Evolutionary conservation across 2,888 invertebrate genomes (phyloP).

Genomic region (Napeogenes inachia): DNA sequence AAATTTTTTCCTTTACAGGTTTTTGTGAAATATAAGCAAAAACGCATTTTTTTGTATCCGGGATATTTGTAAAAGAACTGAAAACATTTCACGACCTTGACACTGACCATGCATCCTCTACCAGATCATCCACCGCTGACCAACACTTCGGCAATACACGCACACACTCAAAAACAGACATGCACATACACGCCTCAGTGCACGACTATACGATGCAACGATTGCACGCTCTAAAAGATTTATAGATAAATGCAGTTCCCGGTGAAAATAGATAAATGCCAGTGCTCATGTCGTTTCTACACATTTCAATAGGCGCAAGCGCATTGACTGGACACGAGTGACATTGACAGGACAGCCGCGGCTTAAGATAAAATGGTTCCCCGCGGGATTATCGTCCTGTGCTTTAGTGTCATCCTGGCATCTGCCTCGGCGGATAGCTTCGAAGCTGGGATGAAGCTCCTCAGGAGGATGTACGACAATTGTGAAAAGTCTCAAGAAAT

Average conservation of each 20-base stretch:
- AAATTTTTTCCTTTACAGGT: too few species aligned
- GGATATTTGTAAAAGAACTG: conserved; percentile 35
- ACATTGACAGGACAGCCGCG: conserved; percentile 48
- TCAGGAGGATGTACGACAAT: conserved; percentile 77
- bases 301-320: conserved; percentile 73
- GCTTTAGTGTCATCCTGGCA: conserved; percentile 52
- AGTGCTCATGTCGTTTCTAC: conserved; percentile 69
- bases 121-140: conserved; percentile 43
- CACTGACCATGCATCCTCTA: conserved; percentile 48
- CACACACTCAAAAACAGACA: conserved; percentile 42
- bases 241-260: conserved; percentile 78
- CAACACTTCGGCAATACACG: conserved; percentile 41
- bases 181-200: conserved; percentile 66
- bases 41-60: neutral
- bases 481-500: conserved; percentile 81
- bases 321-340: conserved; percentile 61
- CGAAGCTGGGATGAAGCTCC: conserved; percentile 65
- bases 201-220: conserved; percentile 72
- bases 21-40: too few species aligned
- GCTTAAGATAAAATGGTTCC: conserved; percentile 61
- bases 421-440: conserved; percentile 60
- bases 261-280: conserved; percentile 78
- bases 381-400: conserved; percentile 64
- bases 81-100: conserved; percentile 45
- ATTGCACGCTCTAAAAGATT: conserved; percentile 79